Evolutionary conservation across 2,888 invertebrate species (phyloP).

Genomic region (Pollenia labialis): DNA sequence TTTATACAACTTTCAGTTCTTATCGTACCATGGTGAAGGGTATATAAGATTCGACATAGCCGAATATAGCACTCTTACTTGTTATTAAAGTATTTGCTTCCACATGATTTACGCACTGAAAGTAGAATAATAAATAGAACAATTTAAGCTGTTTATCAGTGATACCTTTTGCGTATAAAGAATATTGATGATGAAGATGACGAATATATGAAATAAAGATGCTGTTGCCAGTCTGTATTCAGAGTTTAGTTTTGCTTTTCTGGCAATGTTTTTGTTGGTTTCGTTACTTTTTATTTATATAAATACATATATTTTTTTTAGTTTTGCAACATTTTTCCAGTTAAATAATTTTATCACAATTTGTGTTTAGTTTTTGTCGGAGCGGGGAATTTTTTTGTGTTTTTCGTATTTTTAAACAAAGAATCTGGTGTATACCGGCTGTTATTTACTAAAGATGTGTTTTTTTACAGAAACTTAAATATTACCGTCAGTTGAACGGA

Average conservation of each 20-base stretch:
- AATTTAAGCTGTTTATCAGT: slow-evolving; percentile 32
- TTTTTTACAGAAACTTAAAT: slow-evolving; percentile 42
- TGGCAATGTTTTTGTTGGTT: slow-evolving; percentile 19
- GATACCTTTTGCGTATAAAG: slow-evolving; percentile 44
- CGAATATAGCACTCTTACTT: not conserved
- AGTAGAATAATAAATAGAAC: slow-evolving; percentile 3
- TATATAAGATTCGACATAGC: no score
- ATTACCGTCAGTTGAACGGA: slow-evolving; percentile 47
- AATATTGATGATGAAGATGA: slow-evolving; percentile 25
- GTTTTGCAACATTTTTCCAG: slow-evolving; percentile 54
- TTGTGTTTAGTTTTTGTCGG: not conserved
- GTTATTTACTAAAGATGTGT: slow-evolving; percentile 16
- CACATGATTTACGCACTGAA: slow-evolving; percentile 9
- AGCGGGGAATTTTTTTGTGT: slow-evolving; percentile 25
- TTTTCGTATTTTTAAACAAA: not conserved
- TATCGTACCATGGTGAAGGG: no score
- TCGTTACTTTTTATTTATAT: not conserved
- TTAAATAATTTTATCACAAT: slow-evolving; percentile 59
- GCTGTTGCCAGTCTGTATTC: not conserved
- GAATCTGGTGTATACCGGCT: slow-evolving; percentile 36
- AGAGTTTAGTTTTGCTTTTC: slow-evolving; percentile 20
- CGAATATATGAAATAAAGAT: not conserved
- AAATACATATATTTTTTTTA: slow-evolving; percentile 7
- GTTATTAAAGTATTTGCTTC: not conserved
- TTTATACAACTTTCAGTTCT: no score